Evolutionary conservation across 2,888 invertebrate genomes (phyloP).

Genomic region (Herminia tarsipennalis): DNA sequence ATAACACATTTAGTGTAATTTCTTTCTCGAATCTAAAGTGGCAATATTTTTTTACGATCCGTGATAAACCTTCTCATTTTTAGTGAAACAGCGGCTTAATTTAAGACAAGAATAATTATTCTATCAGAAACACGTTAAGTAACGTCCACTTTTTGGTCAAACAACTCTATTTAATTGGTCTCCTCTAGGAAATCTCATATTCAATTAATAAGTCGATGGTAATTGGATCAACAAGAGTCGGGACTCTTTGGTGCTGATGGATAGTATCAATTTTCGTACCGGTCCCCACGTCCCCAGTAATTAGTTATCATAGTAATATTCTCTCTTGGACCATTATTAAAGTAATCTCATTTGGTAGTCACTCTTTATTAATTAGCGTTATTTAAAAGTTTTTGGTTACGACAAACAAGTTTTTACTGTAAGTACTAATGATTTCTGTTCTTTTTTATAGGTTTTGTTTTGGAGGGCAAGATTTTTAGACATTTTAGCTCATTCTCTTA

Average conservation of each 20-base stretch:
- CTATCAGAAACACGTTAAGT: conserved; percentile 67
- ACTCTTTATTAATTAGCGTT: conserved; percentile 41
- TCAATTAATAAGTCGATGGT: conserved; percentile 71
- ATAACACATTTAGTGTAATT: conserved; percentile 28
- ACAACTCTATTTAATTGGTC: conserved; percentile 71
- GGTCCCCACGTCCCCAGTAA: conserved; percentile 41
- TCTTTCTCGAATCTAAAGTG: conserved; percentile 45
- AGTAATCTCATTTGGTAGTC: conserved; percentile 30
- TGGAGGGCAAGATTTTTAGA: too few relatives aligned
- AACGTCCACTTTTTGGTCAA: conserved; percentile 70
- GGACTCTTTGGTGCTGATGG: conserved; percentile 58
- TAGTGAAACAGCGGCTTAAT: conserved; percentile 54
- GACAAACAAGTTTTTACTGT: neutral
- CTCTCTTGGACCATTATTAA: conserved; percentile 34
- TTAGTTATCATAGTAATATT: conserved; percentile 49
- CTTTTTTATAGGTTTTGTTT: too few relatives aligned
- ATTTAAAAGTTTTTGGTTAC: conserved; percentile 27
- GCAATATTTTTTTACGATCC: conserved; percentile 58
- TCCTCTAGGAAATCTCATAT: conserved; percentile 63
- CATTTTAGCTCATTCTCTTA: too few relatives aligned
- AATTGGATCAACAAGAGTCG: conserved; percentile 63
- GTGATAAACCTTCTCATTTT: conserved; percentile 48
- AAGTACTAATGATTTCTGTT: too few relatives aligned
- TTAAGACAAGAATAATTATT: conserved; percentile 60
- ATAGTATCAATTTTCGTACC: conserved; percentile 61